Percentiles rank a stretch among this genome's conserved stretches.
Evolutionary conservation across 2,113 vertebrate genomes (phyloP).

Genomic region (Oncorhynchus mykiss): DNA sequence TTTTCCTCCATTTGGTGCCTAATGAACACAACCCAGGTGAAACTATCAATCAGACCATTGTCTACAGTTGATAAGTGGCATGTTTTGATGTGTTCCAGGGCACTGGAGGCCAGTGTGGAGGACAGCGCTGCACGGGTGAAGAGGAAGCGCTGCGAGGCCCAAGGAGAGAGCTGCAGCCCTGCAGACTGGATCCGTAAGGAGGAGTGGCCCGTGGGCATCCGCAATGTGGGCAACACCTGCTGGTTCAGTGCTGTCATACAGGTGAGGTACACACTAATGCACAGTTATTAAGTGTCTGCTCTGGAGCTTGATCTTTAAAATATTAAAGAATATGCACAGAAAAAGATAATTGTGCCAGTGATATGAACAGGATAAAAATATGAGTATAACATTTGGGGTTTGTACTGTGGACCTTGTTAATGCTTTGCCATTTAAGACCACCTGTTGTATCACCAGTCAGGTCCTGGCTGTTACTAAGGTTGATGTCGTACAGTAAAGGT

Average conservation of each 20-base stretch:
- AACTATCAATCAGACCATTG: too few species aligned
- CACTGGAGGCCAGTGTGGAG: conserved; percentile 69
- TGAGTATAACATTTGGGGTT: too few species aligned
- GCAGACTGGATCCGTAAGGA: conserved; percentile 85
- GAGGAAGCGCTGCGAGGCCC: conserved; percentile 87
- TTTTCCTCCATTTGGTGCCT: too few species aligned
- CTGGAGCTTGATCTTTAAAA: too few species aligned
- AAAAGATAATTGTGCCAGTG: not conserved
- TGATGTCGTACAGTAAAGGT: too few species aligned
- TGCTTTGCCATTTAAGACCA: not conserved
- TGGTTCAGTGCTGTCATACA: conserved; percentile 99
- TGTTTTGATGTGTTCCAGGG: conserved; percentile 60
- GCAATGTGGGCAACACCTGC: conserved; percentile 95
- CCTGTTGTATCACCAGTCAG: not conserved
- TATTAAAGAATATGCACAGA: not conserved
- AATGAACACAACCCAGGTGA: too few species aligned
- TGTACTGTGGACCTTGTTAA: not conserved
- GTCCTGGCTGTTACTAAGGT: too few species aligned
- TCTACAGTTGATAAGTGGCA: too few species aligned
- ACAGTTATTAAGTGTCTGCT: not conserved
- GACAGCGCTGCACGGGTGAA: conserved; percentile 83
- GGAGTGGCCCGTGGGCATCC: conserved; percentile 92
- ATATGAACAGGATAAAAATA: not conserved
- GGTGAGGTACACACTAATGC: conserved; percentile 66
- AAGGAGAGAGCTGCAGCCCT: conserved; percentile 81